phyloP scores from a whole-genome alignment of 1,140 invertebrate genomes.

The Melitaea cinxia region DNA sequence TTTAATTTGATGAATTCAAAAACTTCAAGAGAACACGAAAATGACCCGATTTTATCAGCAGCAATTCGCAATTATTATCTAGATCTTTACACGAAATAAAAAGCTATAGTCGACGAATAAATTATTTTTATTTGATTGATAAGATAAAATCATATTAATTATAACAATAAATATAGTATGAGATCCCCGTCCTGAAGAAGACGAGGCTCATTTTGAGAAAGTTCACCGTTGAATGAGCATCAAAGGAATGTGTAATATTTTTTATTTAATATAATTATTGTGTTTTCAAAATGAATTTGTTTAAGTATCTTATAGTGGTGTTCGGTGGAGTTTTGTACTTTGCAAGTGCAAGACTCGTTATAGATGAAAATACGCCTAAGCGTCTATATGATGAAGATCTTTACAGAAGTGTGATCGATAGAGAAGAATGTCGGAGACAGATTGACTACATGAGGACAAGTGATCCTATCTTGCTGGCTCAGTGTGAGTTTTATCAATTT shows the following conservation, averaged over 20 bases:
- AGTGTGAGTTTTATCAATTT: slow-evolving; percentile 45
- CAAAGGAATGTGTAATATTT: slow-evolving; percentile 2
- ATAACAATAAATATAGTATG: slow-evolving; percentile 28
- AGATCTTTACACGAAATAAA: slow-evolving; percentile 7
- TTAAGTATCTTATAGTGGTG: slow-evolving; percentile 16
- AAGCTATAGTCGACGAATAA: slow-evolving; percentile 20
- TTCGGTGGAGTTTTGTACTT: slow-evolving; percentile 23
- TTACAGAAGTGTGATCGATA: slow-evolving; percentile 51
- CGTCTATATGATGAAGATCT: slow-evolving; percentile 46
- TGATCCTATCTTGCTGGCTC: slow-evolving; percentile 23
- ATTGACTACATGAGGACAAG: slow-evolving; percentile 36
- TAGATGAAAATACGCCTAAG: slow-evolving; percentile 21
- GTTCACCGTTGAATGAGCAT: slow-evolving; percentile 14
- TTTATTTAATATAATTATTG: slow-evolving; percentile 9
- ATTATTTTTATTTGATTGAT: slow-evolving; percentile 7
- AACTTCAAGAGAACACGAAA: neutral
- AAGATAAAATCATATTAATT: slow-evolving; percentile 31
- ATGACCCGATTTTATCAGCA: slow-evolving; percentile 3
- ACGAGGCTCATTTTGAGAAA: slow-evolving; percentile 7
- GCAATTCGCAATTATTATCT: slow-evolving; percentile 24
- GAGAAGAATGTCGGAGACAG: slow-evolving; percentile 44
- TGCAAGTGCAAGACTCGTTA: slow-evolving; percentile 16
- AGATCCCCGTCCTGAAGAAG: slow-evolving; percentile 15
- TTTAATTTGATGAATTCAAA: neutral
- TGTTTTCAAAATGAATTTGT: slow-evolving; percentile 26